phyloP scores from a whole-genome alignment of 1,140 invertebrate genomes.

The Ostrea edulis region DNA sequence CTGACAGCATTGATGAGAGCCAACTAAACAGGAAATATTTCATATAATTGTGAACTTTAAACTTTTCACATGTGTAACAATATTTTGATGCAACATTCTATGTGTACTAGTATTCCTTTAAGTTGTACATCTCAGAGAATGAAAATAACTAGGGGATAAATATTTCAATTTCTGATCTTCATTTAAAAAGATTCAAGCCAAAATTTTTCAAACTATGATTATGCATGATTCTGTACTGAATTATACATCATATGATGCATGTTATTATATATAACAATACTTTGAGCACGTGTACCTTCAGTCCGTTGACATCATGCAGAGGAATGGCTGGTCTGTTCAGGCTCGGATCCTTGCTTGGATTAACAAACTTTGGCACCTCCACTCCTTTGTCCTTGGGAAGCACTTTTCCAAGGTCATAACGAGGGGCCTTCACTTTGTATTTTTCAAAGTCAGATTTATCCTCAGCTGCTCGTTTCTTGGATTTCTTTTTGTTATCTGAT shows the following conservation, averaged over 20 bases:
- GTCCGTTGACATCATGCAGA: conserved; percentile 67
- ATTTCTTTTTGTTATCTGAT: not conserved
- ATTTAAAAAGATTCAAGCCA: too few species aligned
- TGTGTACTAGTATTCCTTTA: too few species aligned
- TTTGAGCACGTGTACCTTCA: conserved; percentile 57
- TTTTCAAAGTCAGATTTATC: conserved; percentile 14
- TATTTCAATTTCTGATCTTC: too few species aligned
- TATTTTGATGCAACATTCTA: not conserved
- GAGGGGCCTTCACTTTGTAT: conserved; percentile 47
- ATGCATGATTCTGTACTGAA: too few species aligned
- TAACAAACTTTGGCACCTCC: conserved; percentile 58
- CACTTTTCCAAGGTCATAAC: conserved; percentile 55
- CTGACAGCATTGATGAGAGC: conserved; percentile 76
- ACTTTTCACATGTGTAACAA: not conserved
- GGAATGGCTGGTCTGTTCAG: conserved; percentile 52
- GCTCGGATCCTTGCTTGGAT: conserved; percentile 59
- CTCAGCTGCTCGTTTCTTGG: conserved; percentile 43
- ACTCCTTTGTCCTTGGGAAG: conserved; percentile 46
- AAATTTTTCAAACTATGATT: too few species aligned
- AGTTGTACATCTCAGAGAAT: too few species aligned
- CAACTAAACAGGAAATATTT: conserved; percentile 60
- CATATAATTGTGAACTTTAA: not conserved
- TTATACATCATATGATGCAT: too few species aligned
- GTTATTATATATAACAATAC: too few species aligned
- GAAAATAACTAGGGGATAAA: too few species aligned